Base-by-base conservation (phyloP, 2,797 vertebrate species). In the Meda fulgida region DNA sequence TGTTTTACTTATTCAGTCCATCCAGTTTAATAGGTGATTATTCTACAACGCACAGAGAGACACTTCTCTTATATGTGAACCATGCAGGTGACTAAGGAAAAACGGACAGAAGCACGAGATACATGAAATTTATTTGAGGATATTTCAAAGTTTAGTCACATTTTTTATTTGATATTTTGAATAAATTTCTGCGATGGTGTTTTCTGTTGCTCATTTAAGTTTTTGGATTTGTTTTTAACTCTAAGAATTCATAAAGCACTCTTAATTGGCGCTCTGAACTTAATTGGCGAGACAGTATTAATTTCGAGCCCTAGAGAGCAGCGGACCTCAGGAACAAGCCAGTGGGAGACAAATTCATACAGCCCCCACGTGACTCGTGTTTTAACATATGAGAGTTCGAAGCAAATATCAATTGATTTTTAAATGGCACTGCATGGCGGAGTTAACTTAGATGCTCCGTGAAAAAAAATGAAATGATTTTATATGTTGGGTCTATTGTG, bases 241-340 rank as follows among this genome's bases (percentile, higher is more conserved):
- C 29, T 29, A 83, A n/a, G 3, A 51, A 60, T 72, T n/a, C 16
- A 60, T 83, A 81, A 91, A 91, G 90, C 88, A 89, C 89, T 89
- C 88, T 89, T 95, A 96, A 96, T 95, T 95, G 95, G 94, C 93
- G 92, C 92, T 88, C 88, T 90, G 87, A 92, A 92, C 91, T 93
- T 95, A 95, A 94, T 94, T 95, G 94, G 93, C 82, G 88, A 84
- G 86, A 80, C 90, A 84, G 84, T 85, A 87, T 90, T 90, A 90
- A 89, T 91, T 84, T 88, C 88, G 89, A 92, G 89, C 91, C 85
- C 81, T 78, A 16, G 87, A 87, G 87, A 81, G 69, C 78, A 82
- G 73, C 75, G 80, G 73, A 83, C 85, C 65, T 78, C 80, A 67
- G 43, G 26, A 85, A 85, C 75, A 78, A 67, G 69, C 58, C 79